Evolutionary conservation across 2,888 invertebrate genomes (phyloP), one percentile per base, ranked within the genome.

Genomic region (Dryocosmus kuriphilus): DNA sequence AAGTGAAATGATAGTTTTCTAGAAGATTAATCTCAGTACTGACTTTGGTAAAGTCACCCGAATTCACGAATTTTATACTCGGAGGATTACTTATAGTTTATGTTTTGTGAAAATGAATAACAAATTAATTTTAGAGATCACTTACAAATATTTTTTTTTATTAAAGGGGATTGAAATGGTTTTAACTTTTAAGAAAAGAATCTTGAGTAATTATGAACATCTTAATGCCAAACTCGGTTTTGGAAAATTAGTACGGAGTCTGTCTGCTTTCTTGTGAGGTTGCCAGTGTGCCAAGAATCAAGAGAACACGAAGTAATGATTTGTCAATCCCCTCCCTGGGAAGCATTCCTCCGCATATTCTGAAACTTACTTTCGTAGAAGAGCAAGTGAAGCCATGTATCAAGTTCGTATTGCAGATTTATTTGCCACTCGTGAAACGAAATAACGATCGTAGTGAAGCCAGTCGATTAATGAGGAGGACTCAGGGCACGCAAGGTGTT

Each of bases 331-430:
- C 41, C 65, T 41, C 65, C 27, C 41, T 41, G 41, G 41, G 19
- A 41, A 67, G 41, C 41, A 67, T 67, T 67, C 65, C 65, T 67
- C 38, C 38, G 65, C 41, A 67, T 67, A 67, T 41, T 41, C 65
- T 67, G 41, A 67, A 67, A 67, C 24, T 67, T 41, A 41, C 65
- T 67, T 67, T 41, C 65, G 24, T 41, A 67, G 65, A 65, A 65
- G n/a, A 65, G 65, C 65, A 65, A 65, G 41, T 65, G 65, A 65
- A 65, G 41, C 65, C 41, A 67, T 67, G 65, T 67, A 41, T 67
- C 41, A 67, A 67, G 65, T 67, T 67, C 65, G 65, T 67, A 67
- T 67, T 67, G 65, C 65, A 41, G 41, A 67, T 67, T 67, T 67
- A 67, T 67, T 67, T 62, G 16, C 62, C 62, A 41, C 65, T 16